phyloP scores from a whole-genome alignment of 2,888 invertebrate species.

The Prostheceraeus crozeri region DNA sequence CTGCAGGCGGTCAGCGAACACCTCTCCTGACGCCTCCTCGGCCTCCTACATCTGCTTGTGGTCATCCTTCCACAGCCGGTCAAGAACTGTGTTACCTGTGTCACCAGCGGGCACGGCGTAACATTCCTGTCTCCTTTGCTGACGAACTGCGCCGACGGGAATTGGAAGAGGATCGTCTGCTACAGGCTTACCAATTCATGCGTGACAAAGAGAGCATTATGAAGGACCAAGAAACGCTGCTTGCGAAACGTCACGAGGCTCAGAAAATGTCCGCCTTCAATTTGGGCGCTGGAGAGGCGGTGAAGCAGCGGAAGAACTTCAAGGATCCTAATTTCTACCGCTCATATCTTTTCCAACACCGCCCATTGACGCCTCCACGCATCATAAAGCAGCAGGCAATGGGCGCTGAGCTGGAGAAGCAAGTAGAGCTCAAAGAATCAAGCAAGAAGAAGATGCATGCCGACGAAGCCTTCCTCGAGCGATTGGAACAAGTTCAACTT shows the following conservation, averaged over 20 bases:
- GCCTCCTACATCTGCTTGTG: constrained; percentile 43
- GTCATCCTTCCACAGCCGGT: constrained; percentile 51
- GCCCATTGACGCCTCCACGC: constrained; percentile 54
- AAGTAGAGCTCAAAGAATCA: constrained; percentile 46
- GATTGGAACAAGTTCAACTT: constrained; percentile 55
- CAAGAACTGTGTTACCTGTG: constrained; percentile 57
- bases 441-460: constrained; percentile 45
- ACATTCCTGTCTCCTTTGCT: constrained; percentile 53
- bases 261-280: constrained; percentile 56
- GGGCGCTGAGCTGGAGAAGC: constrained; percentile 48
- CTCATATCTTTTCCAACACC: constrained; percentile 54
- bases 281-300: constrained; percentile 54
- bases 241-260: constrained; percentile 49
- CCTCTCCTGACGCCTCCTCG: not conserved
- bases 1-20: no score
- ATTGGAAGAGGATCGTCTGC: constrained; percentile 51
- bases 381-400: constrained; percentile 48
- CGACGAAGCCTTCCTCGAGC: constrained; percentile 53
- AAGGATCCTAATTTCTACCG: constrained; percentile 41
- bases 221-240: constrained; percentile 48
- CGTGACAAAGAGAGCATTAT: constrained; percentile 53
- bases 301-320: constrained; percentile 46
- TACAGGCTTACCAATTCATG: constrained; percentile 55
- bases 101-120: constrained; percentile 54
- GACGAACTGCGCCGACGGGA: constrained; percentile 50